Base-by-base conservation (phyloP, 2,888 invertebrate genomes). In the Drosophila picticornis region DNA sequence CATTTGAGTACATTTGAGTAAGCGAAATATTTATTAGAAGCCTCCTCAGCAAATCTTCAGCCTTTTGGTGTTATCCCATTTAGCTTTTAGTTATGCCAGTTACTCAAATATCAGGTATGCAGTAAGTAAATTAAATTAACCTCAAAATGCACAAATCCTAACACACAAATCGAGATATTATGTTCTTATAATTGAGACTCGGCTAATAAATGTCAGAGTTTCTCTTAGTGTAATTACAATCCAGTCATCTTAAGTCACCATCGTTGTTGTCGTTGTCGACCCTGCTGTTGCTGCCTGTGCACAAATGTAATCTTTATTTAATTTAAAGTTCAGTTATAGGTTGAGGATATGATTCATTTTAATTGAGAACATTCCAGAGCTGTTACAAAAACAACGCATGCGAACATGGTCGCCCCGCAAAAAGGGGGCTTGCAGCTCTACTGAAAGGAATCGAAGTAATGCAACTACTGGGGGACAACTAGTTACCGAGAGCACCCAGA, bases 321-420 rank as follows among this genome's bases (percentile, higher is more conserved):
- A 83, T 79, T 86, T 79, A 79, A 84, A 86, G 88, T 86, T 84
- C 86, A 85, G 77, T 69, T 77, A 79, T 87, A 85, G 88, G 88
- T 87, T 87, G 84, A 83, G 77, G 75, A 83, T 84, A 86, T 87
- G 85, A 86, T 84, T 86, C 86, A 87, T 75, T 82, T 77, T 73
- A 83, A 86, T 86, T 86, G 83, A 83, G 77, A 80, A 84, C 81
- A 83, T 84, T 84, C 83, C 84, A 80, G 68, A 52, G 55, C 69
- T 32, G 25, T 52, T 50, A 48, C 75, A 75, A 34, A 58, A 65
- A 58, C 61, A 72, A 48, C 53, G 40, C 53, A 27, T 4, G 11
- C 32, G 4, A 16, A 2, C 72, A 73, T 61, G 2, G 72, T 36
- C 67, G 36, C n/a, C 19, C 13, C 11, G 22, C n/a, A 57, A 48